These are phyloP conservation scores for Artibeus lituratus DNA, from an alignment of 2,797 vertebrate species.

Conservation along the genomic window DNA sequence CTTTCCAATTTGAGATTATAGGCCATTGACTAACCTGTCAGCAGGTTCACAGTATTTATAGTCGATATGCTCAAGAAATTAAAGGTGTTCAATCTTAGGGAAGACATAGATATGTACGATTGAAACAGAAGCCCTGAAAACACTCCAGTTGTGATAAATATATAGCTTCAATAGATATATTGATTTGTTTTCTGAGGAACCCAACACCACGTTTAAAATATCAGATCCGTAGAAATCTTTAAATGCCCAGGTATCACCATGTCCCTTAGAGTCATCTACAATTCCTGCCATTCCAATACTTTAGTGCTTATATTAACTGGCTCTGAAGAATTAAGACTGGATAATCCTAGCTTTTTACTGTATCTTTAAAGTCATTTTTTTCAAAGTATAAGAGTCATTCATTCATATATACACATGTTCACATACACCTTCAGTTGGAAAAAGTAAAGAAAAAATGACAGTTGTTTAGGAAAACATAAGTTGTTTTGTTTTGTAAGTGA, in stretches of 20 bases:
- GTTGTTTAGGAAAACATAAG: neutral
- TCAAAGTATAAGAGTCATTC: neutral
- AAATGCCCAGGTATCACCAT: neutral
- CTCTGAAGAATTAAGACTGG: neutral
- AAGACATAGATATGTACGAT: slow-evolving; percentile 33
- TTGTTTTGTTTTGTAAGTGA: neutral
- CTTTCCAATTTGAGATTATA: slow-evolving; percentile 59
- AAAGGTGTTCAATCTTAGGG: slow-evolving; percentile 65
- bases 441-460: neutral
- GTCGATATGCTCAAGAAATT: slow-evolving; percentile 70
- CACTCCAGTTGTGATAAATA: slow-evolving; percentile 46
- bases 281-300: neutral
- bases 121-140: slow-evolving; percentile 51
- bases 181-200: slow-evolving; percentile 31
- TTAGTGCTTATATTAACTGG: neutral
- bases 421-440: neutral
- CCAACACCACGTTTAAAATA: neutral
- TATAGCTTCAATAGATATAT: neutral
- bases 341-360: neutral
- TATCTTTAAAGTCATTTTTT: neutral
- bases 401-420: neutral
- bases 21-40: slow-evolving; percentile 57
- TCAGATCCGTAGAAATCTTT: neutral
- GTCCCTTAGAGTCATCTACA: neutral
- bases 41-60: slow-evolving; percentile 59